Conservation (phyloP, 2,797 vertebrate species). For the Taenioides sp. region DNA sequence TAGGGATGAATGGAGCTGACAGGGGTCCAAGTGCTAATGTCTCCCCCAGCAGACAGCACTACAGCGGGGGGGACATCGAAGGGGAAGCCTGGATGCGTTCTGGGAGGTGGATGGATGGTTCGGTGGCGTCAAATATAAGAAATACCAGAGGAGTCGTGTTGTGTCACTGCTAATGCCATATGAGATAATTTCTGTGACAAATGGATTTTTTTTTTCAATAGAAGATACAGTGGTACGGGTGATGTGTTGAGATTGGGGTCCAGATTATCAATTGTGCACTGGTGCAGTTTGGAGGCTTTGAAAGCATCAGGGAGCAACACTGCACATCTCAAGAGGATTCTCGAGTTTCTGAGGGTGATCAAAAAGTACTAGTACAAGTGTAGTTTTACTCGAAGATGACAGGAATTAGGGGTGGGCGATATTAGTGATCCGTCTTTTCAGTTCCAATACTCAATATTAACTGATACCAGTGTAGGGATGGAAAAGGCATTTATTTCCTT, state of each 20-base stretch:
- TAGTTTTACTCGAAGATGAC: neutral
- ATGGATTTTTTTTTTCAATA: slow-evolving; percentile 13
- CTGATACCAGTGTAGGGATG: too few relatives aligned
- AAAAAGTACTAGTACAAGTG: neutral
- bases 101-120: slow-evolving; percentile 24
- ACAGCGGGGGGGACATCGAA: slow-evolving; percentile 26
- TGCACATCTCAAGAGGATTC: neutral
- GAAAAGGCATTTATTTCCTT: too few relatives aligned
- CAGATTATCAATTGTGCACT: slow-evolving; percentile 3
- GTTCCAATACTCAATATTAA: too few relatives aligned
- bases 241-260: neutral
- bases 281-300: neutral
- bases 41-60: slow-evolving; percentile 38
- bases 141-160: neutral
- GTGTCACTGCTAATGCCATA: neutral
- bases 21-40: slow-evolving; percentile 53
- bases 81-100: neutral
- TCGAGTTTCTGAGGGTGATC: neutral
- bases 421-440: too few relatives aligned
- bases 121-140: neutral
- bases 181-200: slow-evolving; percentile 6
- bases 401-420: too few relatives aligned
- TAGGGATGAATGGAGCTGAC: slow-evolving; percentile 52
- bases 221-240: neutral
- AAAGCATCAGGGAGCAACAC: neutral